Conservation (phyloP, 2,797 vertebrate species). For the Dryobates pubescens region DNA sequence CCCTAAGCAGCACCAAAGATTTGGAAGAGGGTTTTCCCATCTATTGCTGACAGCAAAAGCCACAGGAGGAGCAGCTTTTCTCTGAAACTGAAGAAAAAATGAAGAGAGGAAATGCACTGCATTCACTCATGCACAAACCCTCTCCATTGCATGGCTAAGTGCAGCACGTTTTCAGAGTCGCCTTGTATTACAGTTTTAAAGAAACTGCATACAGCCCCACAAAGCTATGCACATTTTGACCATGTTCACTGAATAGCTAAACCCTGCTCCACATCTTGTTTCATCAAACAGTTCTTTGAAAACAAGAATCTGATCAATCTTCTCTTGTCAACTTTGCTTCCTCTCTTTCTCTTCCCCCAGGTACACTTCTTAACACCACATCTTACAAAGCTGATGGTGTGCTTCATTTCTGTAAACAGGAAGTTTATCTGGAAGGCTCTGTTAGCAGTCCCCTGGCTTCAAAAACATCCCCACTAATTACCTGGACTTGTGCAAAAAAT, state of each 20-base stretch:
- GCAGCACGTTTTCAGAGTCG: background rate
- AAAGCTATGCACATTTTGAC: background rate
- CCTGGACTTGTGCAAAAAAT: background rate
- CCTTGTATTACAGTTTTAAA: background rate
- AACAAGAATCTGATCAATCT: background rate
- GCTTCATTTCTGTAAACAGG: background rate
- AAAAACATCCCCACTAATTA: background rate
- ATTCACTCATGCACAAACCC: background rate
- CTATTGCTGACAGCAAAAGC: background rate
- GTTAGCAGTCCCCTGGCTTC: background rate
- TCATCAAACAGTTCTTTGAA: background rate
- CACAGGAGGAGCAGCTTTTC: background rate
- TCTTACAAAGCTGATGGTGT: background rate
- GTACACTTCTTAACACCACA: background rate
- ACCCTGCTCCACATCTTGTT: background rate
- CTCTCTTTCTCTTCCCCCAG: background rate
- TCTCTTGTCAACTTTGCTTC: background rate
- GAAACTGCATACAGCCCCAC: background rate
- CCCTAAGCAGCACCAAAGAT: background rate
- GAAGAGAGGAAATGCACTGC: background rate
- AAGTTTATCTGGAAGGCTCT: background rate
- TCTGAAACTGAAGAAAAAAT: background rate
- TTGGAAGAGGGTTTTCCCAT: slow-evolving; percentile 5
- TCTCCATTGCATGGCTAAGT: background rate
- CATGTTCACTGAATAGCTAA: background rate